These are phyloP conservation scores for Dermatemys mawii DNA, from an alignment of 2,113 vertebrate genomes.

Conservation along the genomic window DNA sequence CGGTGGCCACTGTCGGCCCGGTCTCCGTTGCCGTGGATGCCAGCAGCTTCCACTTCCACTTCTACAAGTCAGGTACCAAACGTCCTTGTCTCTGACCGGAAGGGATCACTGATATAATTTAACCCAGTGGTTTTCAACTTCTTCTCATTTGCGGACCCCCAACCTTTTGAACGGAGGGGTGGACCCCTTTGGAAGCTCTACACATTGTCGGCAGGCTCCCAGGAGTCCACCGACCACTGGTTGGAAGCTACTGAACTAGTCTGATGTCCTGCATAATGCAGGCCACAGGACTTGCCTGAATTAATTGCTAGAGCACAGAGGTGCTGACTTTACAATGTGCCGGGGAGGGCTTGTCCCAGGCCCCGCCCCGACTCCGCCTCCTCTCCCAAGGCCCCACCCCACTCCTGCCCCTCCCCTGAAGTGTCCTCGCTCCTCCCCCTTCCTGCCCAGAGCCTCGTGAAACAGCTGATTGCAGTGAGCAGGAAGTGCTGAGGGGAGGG, in stretches of 20 bases:
- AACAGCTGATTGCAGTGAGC: too few relatives aligned
- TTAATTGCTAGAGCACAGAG: background rate
- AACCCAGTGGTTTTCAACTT: background rate
- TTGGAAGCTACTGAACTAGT: background rate
- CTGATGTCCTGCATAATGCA: background rate
- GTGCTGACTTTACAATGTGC: too few relatives aligned
- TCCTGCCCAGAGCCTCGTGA: too few relatives aligned
- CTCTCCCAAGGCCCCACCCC: too few relatives aligned
- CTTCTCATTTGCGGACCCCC: background rate
- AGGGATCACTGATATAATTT: background rate
- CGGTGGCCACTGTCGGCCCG: background rate
- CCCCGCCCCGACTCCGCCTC: too few relatives aligned
- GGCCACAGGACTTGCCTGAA: too few relatives aligned
- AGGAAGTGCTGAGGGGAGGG: too few relatives aligned
- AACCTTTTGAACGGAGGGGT: background rate
- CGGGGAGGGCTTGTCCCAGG: too few relatives aligned
- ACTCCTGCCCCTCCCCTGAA: too few relatives aligned
- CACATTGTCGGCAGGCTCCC: background rate
- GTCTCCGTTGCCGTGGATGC: conserved; percentile 3
- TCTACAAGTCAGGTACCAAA: conserved; percentile 18
- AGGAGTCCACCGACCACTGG: background rate
- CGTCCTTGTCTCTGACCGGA: background rate
- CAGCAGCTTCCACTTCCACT: conserved; percentile 15
- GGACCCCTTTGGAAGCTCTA: background rate
- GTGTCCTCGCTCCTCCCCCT: too few relatives aligned